Percentiles rank a stretch among this genome's conserved stretches.
These are phyloP conservation scores for Semotilus atromaculatus DNA, from an alignment of 2,797 vertebrate species.

Conservation along the genomic window DNA sequence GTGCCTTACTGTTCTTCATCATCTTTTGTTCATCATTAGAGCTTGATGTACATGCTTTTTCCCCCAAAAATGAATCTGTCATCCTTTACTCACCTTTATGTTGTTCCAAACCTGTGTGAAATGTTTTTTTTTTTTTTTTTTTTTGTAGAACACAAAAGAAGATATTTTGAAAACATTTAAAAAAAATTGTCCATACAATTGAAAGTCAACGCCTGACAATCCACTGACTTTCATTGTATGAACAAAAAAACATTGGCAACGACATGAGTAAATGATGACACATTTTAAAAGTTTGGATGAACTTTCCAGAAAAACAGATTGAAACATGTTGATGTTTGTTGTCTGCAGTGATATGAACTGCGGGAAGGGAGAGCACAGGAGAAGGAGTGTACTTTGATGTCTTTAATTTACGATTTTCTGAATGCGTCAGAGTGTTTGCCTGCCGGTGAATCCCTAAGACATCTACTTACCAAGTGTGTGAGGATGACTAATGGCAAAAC, in stretches of 20 bases:
- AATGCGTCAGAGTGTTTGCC: neutral
- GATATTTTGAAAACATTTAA: neutral
- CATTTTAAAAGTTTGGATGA: neutral
- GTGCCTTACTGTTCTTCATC: neutral
- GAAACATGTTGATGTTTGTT: constrained; percentile 8
- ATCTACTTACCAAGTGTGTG: neutral
- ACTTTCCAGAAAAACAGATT: neutral
- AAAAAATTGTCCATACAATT: neutral
- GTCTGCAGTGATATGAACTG: constrained; percentile 1
- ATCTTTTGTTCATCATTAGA: too few species aligned
- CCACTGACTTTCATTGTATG: neutral
- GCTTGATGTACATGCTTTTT: neutral
- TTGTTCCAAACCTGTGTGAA: neutral
- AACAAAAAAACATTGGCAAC: neutral
- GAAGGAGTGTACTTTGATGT: neutral
- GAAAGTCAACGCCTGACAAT: neutral
- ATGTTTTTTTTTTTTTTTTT: too few species aligned
- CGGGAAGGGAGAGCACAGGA: neutral
- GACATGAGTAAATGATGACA: neutral
- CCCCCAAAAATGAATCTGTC: neutral
- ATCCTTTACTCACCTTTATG: neutral
- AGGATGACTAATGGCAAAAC: constrained; percentile 42
- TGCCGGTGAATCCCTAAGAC: constrained; percentile 19
- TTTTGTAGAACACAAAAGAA: neutral
- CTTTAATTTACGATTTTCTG: constrained; percentile 11